Evolutionary conservation across 2,797 vertebrate genomes (phyloP).

Genomic region (Xyrichtys novacula): DNA sequence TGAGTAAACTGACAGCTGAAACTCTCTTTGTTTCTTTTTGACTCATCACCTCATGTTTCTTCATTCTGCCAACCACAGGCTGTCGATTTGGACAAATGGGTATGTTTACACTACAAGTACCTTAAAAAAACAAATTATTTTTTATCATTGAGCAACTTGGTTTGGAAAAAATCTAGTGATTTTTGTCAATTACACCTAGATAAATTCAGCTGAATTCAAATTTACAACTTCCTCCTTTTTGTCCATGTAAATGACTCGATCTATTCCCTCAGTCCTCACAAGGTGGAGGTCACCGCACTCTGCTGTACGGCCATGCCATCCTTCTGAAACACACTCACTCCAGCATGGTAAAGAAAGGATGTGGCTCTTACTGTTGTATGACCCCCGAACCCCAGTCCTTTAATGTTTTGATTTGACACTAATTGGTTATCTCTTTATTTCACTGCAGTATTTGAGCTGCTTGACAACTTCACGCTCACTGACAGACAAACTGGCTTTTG

Average conservation of each 20-base stretch:
- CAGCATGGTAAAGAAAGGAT: conserved; percentile 87
- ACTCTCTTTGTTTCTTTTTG: conserved; percentile 34
- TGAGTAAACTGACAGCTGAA: conserved; percentile 24
- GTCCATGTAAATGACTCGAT: conserved; percentile 7
- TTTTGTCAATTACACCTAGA: neutral
- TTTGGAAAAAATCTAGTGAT: neutral
- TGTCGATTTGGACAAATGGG: conserved; percentile 88
- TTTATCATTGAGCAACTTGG: neutral
- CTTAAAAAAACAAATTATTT: conserved; percentile 1
- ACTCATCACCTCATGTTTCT: conserved; percentile 19
- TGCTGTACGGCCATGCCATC: conserved; percentile 95
- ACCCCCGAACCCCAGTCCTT: too few species aligned
- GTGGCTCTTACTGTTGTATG: neutral
- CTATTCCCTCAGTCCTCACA: conserved; percentile 88
- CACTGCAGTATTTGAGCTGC: conserved; percentile 91
- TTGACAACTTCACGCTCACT: conserved; percentile 94
- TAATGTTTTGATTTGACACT: neutral
- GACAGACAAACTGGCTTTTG: conserved; percentile 95
- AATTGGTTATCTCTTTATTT: conserved; percentile 21
- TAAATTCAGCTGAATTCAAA: neutral
- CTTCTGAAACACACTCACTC: conserved; percentile 94
- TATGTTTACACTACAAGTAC: conserved; percentile 62
- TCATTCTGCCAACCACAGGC: conserved; percentile 67
- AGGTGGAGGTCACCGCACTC: conserved; percentile 92
- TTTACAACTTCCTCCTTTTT: neutral